A percentile compares a stretch with the other conserved stretches of the same genome.
phyloP scores from a whole-genome alignment of 2,113 vertebrate genomes.

The Amblyornis subalaris region DNA sequence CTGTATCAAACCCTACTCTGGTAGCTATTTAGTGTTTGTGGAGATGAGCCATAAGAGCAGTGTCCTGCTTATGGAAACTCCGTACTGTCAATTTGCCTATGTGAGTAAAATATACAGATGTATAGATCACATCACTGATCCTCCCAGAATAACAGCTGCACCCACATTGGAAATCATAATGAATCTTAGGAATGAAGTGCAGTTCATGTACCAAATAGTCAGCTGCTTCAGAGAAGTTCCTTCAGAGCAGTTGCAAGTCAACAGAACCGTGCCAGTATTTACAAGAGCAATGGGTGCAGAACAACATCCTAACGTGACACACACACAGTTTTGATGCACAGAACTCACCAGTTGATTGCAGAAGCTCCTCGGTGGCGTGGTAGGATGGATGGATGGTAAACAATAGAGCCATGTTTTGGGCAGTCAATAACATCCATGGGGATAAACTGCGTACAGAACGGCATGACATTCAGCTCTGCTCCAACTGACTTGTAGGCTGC shows the following conservation, averaged over 20 bases:
- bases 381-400: conserved; percentile 95
- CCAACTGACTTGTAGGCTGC: conserved; percentile 88
- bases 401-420: conserved; percentile 91
- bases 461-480: conserved; percentile 96
- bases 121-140: background rate
- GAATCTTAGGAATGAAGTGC: background rate
- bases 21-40: background rate
- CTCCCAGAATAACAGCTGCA: background rate
- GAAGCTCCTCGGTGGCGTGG: conserved; percentile 94
- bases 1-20: background rate
- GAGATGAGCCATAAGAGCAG: background rate
- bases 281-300: background rate
- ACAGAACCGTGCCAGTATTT: background rate
- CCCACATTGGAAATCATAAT: background rate
- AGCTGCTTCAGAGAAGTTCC: background rate
- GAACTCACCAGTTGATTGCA: conserved; percentile 93
- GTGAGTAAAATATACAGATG: background rate
- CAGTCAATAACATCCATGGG: conserved; percentile 93
- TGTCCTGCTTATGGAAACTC: background rate
- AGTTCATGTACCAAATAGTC: background rate
- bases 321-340: fast-evolving
- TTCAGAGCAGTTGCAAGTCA: background rate
- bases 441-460: conserved; percentile 97
- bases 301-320: background rate
- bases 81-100: fast-evolving